Evolutionary conservation across 2,888 invertebrate species (phyloP).

Genomic region (Lasioglossum calceatum): DNA sequence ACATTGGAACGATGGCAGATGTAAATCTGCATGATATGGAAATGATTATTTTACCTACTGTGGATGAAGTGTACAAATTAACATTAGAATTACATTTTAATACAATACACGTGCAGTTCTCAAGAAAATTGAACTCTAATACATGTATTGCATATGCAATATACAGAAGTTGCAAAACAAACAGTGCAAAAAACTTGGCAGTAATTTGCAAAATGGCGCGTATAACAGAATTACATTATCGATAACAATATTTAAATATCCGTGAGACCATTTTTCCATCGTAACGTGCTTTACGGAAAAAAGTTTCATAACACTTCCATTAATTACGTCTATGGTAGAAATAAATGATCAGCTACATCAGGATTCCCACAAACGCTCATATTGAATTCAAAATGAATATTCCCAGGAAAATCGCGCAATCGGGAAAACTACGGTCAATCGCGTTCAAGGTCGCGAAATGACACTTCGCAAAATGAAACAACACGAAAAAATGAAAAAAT

Average conservation of each 20-base stretch:
- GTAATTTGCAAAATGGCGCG: neutral
- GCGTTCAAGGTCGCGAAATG: neutral
- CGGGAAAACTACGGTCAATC: neutral
- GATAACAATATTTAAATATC: neutral
- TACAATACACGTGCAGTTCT: neutral
- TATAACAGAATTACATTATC: neutral
- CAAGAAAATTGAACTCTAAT: neutral
- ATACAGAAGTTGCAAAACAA: neutral
- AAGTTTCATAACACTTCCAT: neutral
- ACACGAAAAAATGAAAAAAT: neutral
- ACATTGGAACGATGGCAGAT: neutral
- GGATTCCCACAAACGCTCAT: neutral
- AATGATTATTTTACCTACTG: neutral
- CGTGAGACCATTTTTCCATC: neutral
- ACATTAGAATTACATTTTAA: neutral
- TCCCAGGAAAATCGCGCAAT: neutral
- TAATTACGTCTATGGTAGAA: neutral
- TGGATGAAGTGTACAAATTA: neutral
- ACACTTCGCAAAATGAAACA: neutral
- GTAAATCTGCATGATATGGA: neutral
- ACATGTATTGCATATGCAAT: neutral
- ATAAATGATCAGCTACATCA: neutral
- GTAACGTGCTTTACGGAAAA: accelerated
- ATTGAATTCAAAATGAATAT: slow-evolving; percentile 5
- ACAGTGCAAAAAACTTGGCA: neutral